Base-by-base conservation (phyloP, 1,140 invertebrate species). In the Piezodorus guildinii region DNA sequence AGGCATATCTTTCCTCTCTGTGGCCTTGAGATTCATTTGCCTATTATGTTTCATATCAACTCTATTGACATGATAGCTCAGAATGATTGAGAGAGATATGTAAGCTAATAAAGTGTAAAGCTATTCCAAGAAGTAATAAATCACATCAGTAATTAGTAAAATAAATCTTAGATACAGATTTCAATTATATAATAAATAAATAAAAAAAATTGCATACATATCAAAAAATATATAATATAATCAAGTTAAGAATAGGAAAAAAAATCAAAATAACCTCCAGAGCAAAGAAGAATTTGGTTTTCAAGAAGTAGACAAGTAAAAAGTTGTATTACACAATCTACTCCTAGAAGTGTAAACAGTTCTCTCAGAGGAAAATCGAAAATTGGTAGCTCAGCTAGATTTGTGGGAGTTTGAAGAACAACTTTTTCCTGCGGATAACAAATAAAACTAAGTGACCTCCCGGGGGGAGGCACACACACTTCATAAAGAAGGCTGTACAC, bases 401-500 rank as follows among this genome's bases (percentile, higher is more conserved):
- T 74, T 66, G 80, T 81, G 56, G 89, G 88, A 21, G 66, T 56
- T 34, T 68, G 66, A 21, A 71, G 63, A 30, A 64, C 63, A 14
- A 67, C 70, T n/a, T 65, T 87, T 83, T 16, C 81, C 74, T 68
- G 87, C 82, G 61, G 86, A 85, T 72, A 90, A 79, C 67, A 71
- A 71, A 85, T 87, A 70, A 96, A 87, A 63, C 87, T 84, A 62
- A 96, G 78, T 62, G 90, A 91, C 72, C 90, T 85, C 16, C 94
- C 94, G 16, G 87, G 82, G 60, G 86, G 77, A 45, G 94, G 95
- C 65, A 96, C 78, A 70, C 90, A 88, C 43, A 98, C 88, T 77
- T 98, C 93, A 77, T 95, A 94, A 8, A 98, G 78, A 61, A 98
- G 78, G 78, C 96, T 96, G 76, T 94, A 96, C 0, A 98, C 87